Evolutionary conservation across 2,888 invertebrate species (phyloP).

Genomic region (Sepioteuthis lessoniana): DNA sequence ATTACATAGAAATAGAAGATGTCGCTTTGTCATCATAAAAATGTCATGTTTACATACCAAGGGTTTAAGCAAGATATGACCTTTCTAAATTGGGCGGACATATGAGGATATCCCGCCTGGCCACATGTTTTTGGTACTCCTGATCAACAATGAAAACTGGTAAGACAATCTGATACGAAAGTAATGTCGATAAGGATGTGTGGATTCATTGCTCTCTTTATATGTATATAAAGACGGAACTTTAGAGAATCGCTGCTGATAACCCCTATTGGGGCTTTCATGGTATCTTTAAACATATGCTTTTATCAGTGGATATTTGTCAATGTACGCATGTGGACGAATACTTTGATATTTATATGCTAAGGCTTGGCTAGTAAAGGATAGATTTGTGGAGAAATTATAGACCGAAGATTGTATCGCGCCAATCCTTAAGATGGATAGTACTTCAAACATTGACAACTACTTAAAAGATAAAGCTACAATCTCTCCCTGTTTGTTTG

Average conservation of each 20-base stretch:
- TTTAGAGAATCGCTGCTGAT: background rate
- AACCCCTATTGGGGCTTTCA: background rate
- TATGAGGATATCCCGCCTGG: background rate
- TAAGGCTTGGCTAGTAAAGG: too few species aligned
- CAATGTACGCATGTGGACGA: background rate
- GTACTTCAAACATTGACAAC: too few species aligned
- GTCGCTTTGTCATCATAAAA: constrained; percentile 33
- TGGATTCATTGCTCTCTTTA: background rate
- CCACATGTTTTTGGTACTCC: background rate
- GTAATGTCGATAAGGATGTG: background rate
- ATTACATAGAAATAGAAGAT: background rate
- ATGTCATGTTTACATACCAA: background rate
- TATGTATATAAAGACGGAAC: too few species aligned
- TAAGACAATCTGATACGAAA: background rate
- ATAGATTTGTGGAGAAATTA: too few species aligned
- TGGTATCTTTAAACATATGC: background rate
- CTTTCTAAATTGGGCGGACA: background rate
- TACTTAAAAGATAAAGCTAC: too few species aligned
- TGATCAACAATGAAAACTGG: background rate
- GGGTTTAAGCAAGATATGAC: background rate
- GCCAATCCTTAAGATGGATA: too few species aligned
- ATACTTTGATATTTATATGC: too few species aligned
- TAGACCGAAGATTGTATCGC: too few species aligned
- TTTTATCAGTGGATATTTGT: background rate
- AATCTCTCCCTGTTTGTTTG: too few species aligned